Evolutionary conservation across 2,113 vertebrate genomes (phyloP), one percentile per base, ranked within the genome.

Genomic region (Laterallus jamaicensis): DNA sequence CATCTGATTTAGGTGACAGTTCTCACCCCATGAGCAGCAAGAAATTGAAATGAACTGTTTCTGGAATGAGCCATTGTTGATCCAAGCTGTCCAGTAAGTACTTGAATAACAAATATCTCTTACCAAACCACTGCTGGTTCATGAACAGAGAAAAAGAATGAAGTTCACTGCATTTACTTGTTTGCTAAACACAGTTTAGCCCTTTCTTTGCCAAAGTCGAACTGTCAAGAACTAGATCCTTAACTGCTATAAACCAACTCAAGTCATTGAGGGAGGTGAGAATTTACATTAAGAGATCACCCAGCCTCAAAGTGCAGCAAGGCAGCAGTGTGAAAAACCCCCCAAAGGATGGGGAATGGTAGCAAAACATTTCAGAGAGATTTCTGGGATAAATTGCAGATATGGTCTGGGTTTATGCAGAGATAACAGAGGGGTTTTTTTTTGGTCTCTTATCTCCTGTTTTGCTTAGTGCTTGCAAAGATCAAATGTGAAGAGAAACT

Each of bases 21-120:
- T 97, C 92, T 94, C 93, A 90, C 86, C 90, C 96, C 92, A 64
- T 84, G 95, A 94, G 86, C 93, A 94, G 92, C 88, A 93, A 96
- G 93, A 93, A 95, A 86, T 75, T 58, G 83, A 95, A 96, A 88
- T 68, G 86, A 96, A 94, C 90, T 92, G 80, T 96, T 96, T 91
- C 96, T 97, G 96, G 90, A 96, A 95, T 69, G 91, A 96, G 90
- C 83, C 73, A 66, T 95, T 96, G 95, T 95, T 96, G 93, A 95
- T 95, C 93, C 95, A 93, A 90, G 92, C 92, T 89, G 92, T 94
- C 92, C 95, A 96, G 52, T 93, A 91, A 94, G 86, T 82, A 89
- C 92, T 96, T 95, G 93, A 95, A 96, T 96, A 96, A 96, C 93
- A 97, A 96, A 96, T 96, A 92, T 93, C 86, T 96, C 91, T 95